These are phyloP conservation scores for Cheilosia vulpina DNA, from an alignment of 2,888 invertebrate genomes.

Conservation along the genomic window DNA sequence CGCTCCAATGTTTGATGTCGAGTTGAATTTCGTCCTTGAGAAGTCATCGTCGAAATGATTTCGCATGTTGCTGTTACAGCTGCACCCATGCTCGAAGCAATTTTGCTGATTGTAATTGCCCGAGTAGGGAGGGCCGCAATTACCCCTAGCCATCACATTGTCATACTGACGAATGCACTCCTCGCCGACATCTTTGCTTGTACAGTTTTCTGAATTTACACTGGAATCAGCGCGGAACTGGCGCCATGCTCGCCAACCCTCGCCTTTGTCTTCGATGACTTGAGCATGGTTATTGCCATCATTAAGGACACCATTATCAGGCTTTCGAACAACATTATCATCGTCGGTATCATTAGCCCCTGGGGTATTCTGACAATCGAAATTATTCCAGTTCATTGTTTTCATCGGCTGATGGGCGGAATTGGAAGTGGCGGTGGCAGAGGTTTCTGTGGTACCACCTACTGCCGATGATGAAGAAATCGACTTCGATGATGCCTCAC, in stretches of 20 bases:
- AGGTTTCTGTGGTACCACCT: conserved; percentile 1
- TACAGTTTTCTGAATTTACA: conserved; percentile 39
- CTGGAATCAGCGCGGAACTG: conserved; percentile 45
- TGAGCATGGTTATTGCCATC: conserved; percentile 28
- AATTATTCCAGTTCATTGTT: conserved; percentile 76
- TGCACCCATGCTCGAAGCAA: conserved; percentile 54
- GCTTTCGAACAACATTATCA: conserved; percentile 58
- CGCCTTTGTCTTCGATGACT: conserved; percentile 21
- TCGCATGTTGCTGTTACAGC: conserved; percentile 33
- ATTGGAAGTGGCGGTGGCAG: neutral
- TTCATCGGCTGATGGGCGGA: conserved; percentile 31
- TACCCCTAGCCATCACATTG: conserved; percentile 39
- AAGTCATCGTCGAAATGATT: conserved; percentile 51
- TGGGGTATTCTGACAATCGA: conserved; percentile 60
- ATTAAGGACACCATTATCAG: conserved; percentile 63
- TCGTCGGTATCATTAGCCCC: conserved; percentile 49
- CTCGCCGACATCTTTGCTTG: conserved; percentile 39
- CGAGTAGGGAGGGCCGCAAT: conserved; percentile 36
- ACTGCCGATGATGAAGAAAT: conserved; percentile 38
- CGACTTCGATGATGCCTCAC: conserved; percentile 53
- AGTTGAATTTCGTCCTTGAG: conserved; percentile 70
- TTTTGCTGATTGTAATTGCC: conserved; percentile 63
- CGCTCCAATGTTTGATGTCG: conserved; percentile 65
- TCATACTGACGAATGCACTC: conserved; percentile 53
- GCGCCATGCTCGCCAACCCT: conserved; percentile 41